Evolutionary conservation across 2,888 invertebrate genomes (phyloP).

Genomic region (Flexamia atlantica): DNA sequence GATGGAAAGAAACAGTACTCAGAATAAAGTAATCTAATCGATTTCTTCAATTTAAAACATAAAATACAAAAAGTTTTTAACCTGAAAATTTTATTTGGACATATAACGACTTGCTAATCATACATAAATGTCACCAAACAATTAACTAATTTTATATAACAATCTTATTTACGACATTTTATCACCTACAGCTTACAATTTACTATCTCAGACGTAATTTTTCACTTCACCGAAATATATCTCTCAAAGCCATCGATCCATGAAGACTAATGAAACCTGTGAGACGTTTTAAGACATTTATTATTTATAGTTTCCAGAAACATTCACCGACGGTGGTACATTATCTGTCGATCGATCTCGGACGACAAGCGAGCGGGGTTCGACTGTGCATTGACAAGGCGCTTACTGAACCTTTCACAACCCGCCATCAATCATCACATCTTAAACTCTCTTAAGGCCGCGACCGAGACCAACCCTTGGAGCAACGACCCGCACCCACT

Average conservation of each 20-base stretch:
- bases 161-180: too few relatives aligned
- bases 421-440: conserved; percentile 50
- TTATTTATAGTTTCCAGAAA: not conserved
- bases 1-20: too few relatives aligned
- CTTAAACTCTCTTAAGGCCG: conserved; percentile 41
- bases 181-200: too few relatives aligned
- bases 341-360: conserved; percentile 48
- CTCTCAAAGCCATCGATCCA: not conserved
- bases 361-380: conserved; percentile 27
- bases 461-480: not conserved
- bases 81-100: too few relatives aligned
- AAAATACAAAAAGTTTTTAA: too few relatives aligned
- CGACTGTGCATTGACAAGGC: conserved; percentile 38
- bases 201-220: too few relatives aligned
- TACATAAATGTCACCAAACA: too few relatives aligned
- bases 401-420: conserved; percentile 46
- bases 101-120: too few relatives aligned
- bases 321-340: not conserved
- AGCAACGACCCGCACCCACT: not conserved
- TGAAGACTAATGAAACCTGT: not conserved
- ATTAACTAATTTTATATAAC: too few relatives aligned
- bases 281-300: not conserved
- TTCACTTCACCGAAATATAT: not conserved
- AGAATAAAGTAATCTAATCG: too few relatives aligned
- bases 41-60: too few relatives aligned